Conservation (phyloP, 2,888 invertebrate species). For the Oxyscelio sp. region DNA sequence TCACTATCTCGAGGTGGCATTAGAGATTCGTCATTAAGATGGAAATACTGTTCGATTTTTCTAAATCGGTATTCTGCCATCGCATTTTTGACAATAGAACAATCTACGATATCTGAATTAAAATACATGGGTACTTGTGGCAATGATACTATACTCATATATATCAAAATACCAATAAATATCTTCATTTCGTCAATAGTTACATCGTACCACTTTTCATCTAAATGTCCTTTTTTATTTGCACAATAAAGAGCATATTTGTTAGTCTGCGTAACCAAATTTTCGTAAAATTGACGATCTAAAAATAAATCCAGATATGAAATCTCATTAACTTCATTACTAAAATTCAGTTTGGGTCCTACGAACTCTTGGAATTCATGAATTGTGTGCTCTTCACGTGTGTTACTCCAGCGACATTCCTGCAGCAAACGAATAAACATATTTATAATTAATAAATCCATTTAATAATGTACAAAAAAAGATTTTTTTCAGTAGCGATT, state of each 20-base stretch:
- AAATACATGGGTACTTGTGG: conserved; percentile 22
- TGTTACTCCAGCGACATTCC: not conserved
- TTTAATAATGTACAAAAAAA: too few species aligned
- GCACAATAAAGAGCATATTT: not conserved
- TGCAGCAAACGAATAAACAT: not conserved
- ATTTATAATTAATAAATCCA: too few species aligned
- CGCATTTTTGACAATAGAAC: conserved; percentile 17
- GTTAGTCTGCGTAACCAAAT: conserved; percentile 19
- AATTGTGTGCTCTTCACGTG: not conserved
- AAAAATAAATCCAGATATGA: conserved; percentile 18
- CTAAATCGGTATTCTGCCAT: conserved; percentile 23
- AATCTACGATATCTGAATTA: conserved; percentile 14
- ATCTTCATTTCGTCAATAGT: conserved; percentile 5
- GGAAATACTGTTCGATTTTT: conserved; percentile 33
- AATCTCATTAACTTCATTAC: not conserved
- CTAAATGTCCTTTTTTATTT: not conserved
- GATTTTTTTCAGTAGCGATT: too few species aligned
- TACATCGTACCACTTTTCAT: not conserved
- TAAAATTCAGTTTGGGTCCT: not conserved
- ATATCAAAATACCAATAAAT: conserved; percentile 18
- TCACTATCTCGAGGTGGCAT: too few species aligned
- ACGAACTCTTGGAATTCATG: not conserved
- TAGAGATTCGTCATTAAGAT: conserved; percentile 37
- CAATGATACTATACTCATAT: conserved; percentile 14
- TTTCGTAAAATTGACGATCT: conserved; percentile 6